phyloP scores from a whole-genome alignment of 2,888 invertebrate species.

The Dasysyrphus tricinctus region DNA sequence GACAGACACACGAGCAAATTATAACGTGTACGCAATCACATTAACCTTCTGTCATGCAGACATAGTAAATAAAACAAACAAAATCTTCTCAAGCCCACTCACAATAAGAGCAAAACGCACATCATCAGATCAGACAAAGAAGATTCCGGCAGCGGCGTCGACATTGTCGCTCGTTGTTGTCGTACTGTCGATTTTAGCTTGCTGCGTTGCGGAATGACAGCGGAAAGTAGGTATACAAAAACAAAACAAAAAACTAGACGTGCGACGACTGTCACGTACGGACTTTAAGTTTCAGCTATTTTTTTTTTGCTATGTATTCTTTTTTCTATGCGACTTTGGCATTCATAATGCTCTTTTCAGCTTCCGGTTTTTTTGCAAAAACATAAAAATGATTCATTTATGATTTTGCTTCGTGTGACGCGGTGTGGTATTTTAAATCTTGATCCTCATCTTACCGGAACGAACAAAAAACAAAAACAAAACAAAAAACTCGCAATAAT shows the following conservation, averaged over 20 bases:
- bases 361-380: conserved; percentile 10
- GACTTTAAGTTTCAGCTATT: conserved; percentile 32
- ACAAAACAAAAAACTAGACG: conserved; percentile 63
- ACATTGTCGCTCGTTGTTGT: background rate
- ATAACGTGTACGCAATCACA: conserved; percentile 63
- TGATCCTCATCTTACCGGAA: background rate
- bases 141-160: background rate
- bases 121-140: conserved; percentile 9
- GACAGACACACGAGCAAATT: conserved; percentile 26
- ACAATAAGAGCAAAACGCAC: conserved; percentile 34
- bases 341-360: conserved; percentile 34
- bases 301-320: conserved; percentile 39
- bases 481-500: conserved; percentile 2
- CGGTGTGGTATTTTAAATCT: background rate
- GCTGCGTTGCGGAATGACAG: background rate
- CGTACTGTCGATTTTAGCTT: background rate
- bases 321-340: conserved; percentile 49
- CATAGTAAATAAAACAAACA: conserved; percentile 27
- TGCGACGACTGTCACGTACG: conserved; percentile 71
- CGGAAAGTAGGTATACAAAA: conserved; percentile 41
- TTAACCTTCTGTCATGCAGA: conserved; percentile 62
- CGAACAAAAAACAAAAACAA: background rate
- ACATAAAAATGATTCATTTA: conserved; percentile 33
- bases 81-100: conserved; percentile 26
- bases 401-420: conserved; percentile 5